phyloP scores from a whole-genome alignment of 2,797 vertebrate species.

The Enteromius treurensis region DNA sequence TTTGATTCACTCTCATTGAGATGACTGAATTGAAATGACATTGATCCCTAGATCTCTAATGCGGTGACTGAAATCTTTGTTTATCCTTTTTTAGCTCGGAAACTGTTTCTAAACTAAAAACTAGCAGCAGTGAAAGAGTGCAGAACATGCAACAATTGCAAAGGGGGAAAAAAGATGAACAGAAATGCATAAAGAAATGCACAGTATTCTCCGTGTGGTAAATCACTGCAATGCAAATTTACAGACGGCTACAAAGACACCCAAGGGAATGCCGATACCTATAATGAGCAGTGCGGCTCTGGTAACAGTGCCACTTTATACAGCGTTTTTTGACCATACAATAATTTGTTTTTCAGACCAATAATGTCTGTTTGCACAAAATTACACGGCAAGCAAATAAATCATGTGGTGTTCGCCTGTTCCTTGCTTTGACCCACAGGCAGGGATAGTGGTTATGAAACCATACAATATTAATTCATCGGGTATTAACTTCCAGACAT shows the following conservation, averaged over 20 bases:
- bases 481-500: conserved; percentile 54
- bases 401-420: conserved; percentile 32
- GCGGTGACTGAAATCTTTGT: conserved; percentile 2
- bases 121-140: background rate
- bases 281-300: conserved; percentile 41
- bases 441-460: conserved; percentile 52
- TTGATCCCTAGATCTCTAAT: conserved; percentile 9
- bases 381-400: conserved; percentile 46
- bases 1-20: conserved; percentile 10
- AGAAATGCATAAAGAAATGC: conserved; percentile 28
- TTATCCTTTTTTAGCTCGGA: background rate
- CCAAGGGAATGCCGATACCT: conserved; percentile 7
- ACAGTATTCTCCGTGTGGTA: conserved; percentile 7
- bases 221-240: conserved; percentile 40
- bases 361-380: conserved; percentile 49
- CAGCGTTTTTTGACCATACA: conserved; percentile 36
- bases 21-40: conserved; percentile 24
- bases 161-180: background rate
- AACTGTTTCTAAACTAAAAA: background rate
- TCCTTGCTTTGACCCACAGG: conserved; percentile 46
- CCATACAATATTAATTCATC: conserved; percentile 53
- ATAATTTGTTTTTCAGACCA: conserved; percentile 47
- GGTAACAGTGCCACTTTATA: conserved; percentile 39
- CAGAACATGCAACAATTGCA: conserved; percentile 10
- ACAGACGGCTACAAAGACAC: conserved; percentile 27